Percentiles rank a stretch among this genome's conserved stretches.
These are phyloP conservation scores for Capitulum mitella DNA, from an alignment of 2,888 invertebrate genomes.

Conservation along the genomic window DNA sequence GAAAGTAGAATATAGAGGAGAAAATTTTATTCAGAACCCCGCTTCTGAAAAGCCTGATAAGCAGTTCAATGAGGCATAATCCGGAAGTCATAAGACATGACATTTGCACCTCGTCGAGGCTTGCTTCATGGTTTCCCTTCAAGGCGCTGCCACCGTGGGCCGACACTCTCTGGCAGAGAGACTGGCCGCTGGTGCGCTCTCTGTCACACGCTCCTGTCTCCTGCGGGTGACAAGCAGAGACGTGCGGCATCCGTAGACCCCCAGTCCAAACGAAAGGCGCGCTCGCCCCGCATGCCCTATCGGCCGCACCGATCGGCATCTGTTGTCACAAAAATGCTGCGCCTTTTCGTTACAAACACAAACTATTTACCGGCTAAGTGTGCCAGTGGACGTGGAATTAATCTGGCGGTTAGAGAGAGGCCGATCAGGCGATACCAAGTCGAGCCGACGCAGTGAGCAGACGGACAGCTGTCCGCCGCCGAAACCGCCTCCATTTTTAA, in stretches of 20 bases:
- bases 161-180: too few relatives aligned
- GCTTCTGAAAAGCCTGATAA: too few relatives aligned
- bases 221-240: background rate
- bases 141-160: too few relatives aligned
- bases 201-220: background rate
- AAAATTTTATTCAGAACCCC: too few relatives aligned
- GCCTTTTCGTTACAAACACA: constrained; percentile 22
- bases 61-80: too few relatives aligned
- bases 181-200: too few relatives aligned
- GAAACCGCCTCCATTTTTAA: background rate
- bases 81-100: too few relatives aligned
- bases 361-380: constrained; percentile 21
- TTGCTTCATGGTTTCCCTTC: too few relatives aligned
- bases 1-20: too few relatives aligned
- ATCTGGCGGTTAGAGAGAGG: background rate
- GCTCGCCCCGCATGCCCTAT: background rate
- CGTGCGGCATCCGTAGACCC: background rate
- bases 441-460: background rate
- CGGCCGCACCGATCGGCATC: background rate
- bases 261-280: background rate
- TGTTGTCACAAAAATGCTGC: background rate
- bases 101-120: too few relatives aligned
- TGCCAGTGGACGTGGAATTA: constrained; percentile 6
- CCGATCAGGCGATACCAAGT: background rate
- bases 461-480: background rate